A percentile compares a stretch with the other conserved stretches of the same genome.
phyloP scores from a whole-genome alignment of 1,140 invertebrate species.

The Drosophila obscura region DNA sequence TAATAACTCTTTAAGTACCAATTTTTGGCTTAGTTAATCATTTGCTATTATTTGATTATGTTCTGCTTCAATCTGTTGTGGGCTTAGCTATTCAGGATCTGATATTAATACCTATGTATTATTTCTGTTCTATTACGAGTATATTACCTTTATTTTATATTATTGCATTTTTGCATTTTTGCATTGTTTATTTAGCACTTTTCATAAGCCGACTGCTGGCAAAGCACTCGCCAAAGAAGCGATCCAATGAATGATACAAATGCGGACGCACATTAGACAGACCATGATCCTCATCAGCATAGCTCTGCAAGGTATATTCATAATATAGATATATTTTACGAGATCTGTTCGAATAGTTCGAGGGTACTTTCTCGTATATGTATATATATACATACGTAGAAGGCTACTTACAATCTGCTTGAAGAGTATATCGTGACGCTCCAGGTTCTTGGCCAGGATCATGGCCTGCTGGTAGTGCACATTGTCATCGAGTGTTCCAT shows the following conservation, averaged over 20 bases:
- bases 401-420: conserved; percentile 90
- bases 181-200: conserved; percentile 61
- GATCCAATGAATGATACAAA: conserved; percentile 94
- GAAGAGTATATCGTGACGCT: conserved; percentile 93
- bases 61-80: neutral
- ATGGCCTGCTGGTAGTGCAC: conserved; percentile 98
- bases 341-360: neutral
- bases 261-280: conserved; percentile 91
- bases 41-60: conserved; percentile 38
- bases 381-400: too few species aligned
- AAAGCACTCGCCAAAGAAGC: conserved; percentile 93
- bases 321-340: conserved; percentile 80
- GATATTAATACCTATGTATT: conserved; percentile 1
- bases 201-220: conserved; percentile 69
- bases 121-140: conserved; percentile 29
- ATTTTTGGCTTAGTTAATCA: conserved; percentile 41
- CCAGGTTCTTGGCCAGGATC: conserved; percentile 93
- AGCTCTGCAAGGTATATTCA: conserved; percentile 90
- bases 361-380: too few species aligned
- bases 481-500: conserved; percentile 97
- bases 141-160: conserved; percentile 20
- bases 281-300: conserved; percentile 96
- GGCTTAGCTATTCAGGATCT: conserved; percentile 10
- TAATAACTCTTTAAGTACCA: conserved; percentile 68
- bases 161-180: conserved; percentile 11